A percentile compares a stretch with the other conserved stretches of the same genome.
Conservation (phyloP, 2,888 invertebrate genomes). For the Lepidonotus clava region DNA sequence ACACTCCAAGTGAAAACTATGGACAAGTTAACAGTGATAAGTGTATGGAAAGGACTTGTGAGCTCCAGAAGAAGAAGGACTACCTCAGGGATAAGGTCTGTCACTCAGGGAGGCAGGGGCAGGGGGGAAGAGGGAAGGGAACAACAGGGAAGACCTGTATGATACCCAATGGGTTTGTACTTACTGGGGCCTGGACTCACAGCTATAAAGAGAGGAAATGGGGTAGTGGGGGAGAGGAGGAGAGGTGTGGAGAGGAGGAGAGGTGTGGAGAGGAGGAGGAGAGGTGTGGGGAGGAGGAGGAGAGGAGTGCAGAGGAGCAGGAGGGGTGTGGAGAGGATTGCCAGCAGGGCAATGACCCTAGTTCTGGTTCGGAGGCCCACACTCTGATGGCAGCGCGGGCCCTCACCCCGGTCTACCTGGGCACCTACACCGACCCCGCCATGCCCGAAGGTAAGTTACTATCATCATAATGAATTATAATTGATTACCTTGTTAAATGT, state of each 20-base stretch:
- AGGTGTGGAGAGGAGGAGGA: not conserved
- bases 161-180: not conserved
- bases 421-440: constrained; percentile 16
- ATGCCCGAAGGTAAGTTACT: constrained; percentile 28
- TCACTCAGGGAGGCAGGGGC: no score
- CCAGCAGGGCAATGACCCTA: not conserved
- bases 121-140: no score
- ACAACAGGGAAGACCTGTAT: no score
- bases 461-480: no score
- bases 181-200: not conserved
- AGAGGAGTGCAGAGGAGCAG: not conserved
- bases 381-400: not conserved
- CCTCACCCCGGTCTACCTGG: constrained; percentile 18
- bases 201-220: no score
- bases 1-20: no score
- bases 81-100: no score
- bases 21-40: no score
- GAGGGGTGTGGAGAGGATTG: not conserved
- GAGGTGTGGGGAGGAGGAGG: not conserved
- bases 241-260: not conserved
- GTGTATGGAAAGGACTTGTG: no score
- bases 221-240: not conserved
- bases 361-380: not conserved
- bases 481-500: no score
- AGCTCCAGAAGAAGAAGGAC: no score